A percentile compares a stretch with the other conserved stretches of the same genome.
phyloP scores from a whole-genome alignment of 2,888 invertebrate genomes.

The Strigamia crassipes region DNA sequence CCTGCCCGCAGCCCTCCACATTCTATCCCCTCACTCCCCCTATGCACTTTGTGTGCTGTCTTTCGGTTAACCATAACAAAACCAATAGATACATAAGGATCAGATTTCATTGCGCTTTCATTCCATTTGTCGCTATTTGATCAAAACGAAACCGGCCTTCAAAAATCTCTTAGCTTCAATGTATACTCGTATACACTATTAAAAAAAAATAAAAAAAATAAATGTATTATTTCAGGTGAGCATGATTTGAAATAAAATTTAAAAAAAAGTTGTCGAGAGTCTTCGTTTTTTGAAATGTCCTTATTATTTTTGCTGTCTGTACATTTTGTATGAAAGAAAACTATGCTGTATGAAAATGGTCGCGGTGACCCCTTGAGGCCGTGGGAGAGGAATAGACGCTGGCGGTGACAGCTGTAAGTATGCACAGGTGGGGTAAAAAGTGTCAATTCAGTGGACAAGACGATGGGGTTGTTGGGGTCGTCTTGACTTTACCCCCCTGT shows the following conservation, averaged over 20 bases:
- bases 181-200: no score
- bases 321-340: not conserved
- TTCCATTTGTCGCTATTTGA: no score
- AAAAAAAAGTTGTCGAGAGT: not conserved
- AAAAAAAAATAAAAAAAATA: not conserved
- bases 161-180: no score
- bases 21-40: not conserved
- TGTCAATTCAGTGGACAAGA: slow-evolving; percentile 14
- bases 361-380: slow-evolving; percentile 6
- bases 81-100: not conserved
- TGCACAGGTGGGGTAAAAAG: slow-evolving; percentile 11
- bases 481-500: not conserved
- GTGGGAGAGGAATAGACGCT: not conserved
- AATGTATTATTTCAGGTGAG: not conserved
- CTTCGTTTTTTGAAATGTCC: no score
- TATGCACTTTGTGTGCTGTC: not conserved
- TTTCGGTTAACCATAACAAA: slow-evolving; percentile 23
- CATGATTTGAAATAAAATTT: no score
- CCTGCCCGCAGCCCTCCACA: not conserved
- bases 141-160: no score
- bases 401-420: slow-evolving; percentile 18
- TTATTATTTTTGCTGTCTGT: not conserved
- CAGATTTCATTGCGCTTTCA: not conserved
- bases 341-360: not conserved
- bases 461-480: not conserved